These are phyloP conservation scores for Aegithalos caudatus DNA, from an alignment of 2,113 vertebrate genomes.

Conservation along the genomic window DNA sequence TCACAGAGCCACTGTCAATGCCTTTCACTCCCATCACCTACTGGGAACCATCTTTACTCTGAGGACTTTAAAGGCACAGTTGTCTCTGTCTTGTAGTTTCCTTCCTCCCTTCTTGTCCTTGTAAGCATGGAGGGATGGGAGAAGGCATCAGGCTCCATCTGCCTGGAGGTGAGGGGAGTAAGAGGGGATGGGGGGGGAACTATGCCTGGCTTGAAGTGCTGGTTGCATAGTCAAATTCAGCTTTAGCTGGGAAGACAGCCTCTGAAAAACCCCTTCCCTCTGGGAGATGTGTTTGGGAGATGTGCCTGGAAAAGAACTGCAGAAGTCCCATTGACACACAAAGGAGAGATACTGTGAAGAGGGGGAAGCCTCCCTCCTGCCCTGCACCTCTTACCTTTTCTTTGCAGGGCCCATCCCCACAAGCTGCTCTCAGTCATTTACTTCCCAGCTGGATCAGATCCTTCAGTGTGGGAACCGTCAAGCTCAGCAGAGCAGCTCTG, in stretches of 20 bases:
- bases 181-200: not conserved
- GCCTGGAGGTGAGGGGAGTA: not conserved
- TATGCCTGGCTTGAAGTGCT: not conserved
- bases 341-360: slow-evolving; percentile 20
- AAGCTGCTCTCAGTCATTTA: not conserved
- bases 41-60: not conserved
- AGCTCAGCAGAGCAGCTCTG: not conserved
- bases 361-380: not conserved
- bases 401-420: not conserved
- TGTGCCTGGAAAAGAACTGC: not conserved
- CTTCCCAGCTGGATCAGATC: not conserved
- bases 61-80: not conserved
- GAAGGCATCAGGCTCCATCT: not conserved
- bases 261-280: not conserved
- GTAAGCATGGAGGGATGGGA: not conserved
- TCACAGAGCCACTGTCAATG: slow-evolving; percentile 5
- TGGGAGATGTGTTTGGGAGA: not conserved
- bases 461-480: not conserved
- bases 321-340: not conserved
- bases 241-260: not conserved
- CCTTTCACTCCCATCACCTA: slow-evolving; percentile 12
- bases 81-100: slow-evolving; percentile 13
- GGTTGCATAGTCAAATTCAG: not conserved
- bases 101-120: not conserved
- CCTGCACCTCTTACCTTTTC: not conserved